phyloP scores from a whole-genome alignment of 2,888 invertebrate genomes.

The Euproctis similis region DNA sequence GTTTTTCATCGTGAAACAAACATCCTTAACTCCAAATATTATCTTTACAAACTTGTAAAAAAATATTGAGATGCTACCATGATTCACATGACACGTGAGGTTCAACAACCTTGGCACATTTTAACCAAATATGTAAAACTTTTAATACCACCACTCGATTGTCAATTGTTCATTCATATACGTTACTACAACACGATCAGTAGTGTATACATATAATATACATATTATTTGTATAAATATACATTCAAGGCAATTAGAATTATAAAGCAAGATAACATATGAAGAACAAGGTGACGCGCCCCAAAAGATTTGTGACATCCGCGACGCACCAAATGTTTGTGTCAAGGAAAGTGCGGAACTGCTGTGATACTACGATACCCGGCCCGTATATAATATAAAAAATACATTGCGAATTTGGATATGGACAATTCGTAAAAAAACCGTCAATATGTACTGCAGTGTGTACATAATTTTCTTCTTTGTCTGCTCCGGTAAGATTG shows the following conservation, averaged over 20 bases:
- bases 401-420: slow-evolving; percentile 31
- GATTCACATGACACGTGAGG: no score
- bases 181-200: no score
- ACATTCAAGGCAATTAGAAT: slow-evolving; percentile 2
- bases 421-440: slow-evolving; percentile 39
- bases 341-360: slow-evolving; percentile 43
- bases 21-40: no score
- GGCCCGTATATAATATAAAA: slow-evolving; percentile 65
- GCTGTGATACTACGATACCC: slow-evolving; percentile 40
- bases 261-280: slow-evolving; percentile 3
- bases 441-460: slow-evolving; percentile 47
- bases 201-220: no score
- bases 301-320: slow-evolving; percentile 11
- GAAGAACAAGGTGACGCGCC: slow-evolving; percentile 4
- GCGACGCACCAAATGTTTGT: slow-evolving; percentile 23
- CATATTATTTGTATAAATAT: no score
- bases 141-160: no score
- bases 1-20: no score
- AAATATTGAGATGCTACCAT: no score
- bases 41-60: no score
- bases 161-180: no score
- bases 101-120: no score
- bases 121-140: no score
- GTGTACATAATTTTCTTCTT: slow-evolving; percentile 21
- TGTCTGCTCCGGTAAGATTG: slow-evolving; percentile 23